Percentiles rank a stretch among this genome's conserved stretches.
phyloP scores from a whole-genome alignment of 2,888 invertebrate species.

The Dicranocentrus wangi region DNA sequence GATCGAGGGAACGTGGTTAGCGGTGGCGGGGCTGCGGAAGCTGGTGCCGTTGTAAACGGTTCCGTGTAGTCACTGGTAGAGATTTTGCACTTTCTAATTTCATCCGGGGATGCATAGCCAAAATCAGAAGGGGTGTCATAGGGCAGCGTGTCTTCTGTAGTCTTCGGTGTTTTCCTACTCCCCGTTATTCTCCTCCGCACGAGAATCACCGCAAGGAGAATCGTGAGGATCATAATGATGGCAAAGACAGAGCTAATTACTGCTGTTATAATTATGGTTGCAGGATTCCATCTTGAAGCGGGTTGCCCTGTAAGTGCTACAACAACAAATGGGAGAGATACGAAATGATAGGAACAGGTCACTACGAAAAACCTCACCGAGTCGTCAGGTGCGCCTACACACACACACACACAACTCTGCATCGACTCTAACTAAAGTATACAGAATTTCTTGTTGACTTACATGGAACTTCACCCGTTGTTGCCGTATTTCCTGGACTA shows the following conservation, averaged over 20 bases:
- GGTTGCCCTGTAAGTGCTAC: slow-evolving; percentile 43
- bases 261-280: slow-evolving; percentile 71
- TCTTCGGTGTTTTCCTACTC: slow-evolving; percentile 67
- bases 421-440: too few relatives aligned
- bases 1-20: slow-evolving; percentile 70
- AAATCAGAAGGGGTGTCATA: slow-evolving; percentile 71
- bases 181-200: slow-evolving; percentile 68
- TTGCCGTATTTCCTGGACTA: slow-evolving; percentile 25
- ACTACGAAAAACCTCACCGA: too few relatives aligned
- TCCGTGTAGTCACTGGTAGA: slow-evolving; percentile 71
- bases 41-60: slow-evolving; percentile 69
- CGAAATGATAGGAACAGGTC: neutral
- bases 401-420: too few relatives aligned
- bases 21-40: slow-evolving; percentile 52
- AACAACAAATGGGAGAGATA: too few relatives aligned
- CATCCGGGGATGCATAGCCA: slow-evolving; percentile 70
- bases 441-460: too few relatives aligned
- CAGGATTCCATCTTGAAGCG: slow-evolving; percentile 68
- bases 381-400: too few relatives aligned
- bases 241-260: slow-evolving; percentile 72
- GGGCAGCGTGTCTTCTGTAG: slow-evolving; percentile 70
- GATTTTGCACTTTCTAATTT: slow-evolving; percentile 72
- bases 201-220: slow-evolving; percentile 68
- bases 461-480: slow-evolving; percentile 48
- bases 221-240: slow-evolving; percentile 69